Evolutionary conservation across 1,140 invertebrate genomes (phyloP), one percentile per base, ranked within the genome.

Genomic region (Danaus plexippus): DNA sequence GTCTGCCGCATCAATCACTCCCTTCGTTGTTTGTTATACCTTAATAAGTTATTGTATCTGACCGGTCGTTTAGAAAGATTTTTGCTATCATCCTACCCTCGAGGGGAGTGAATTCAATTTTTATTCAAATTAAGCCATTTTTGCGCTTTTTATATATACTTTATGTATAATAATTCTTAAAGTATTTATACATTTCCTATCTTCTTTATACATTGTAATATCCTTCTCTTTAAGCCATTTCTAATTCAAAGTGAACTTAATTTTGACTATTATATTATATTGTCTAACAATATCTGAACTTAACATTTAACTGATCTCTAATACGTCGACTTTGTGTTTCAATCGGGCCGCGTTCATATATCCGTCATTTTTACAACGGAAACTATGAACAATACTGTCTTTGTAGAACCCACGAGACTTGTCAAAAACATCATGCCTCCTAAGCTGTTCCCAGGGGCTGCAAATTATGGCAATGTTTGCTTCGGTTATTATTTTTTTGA

Each of bases 11-110:
- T 86, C 83, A 81, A 86, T 86, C 80, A 83, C 57, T 41, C 44
- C 61, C 18, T 57, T 65, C 73, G 75, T 85, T 86, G 80, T 84
- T 79, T 76, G 77, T 59, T 61, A 71, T 83, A 79, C 83, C 80
- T 81, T 84, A 86, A 84, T 83, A 86, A 83, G 63, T 81, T 83
- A 82, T 83, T 86, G 73, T 81, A 61, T 59, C 53, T 67, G 72
- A 66, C 69, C 74, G 79, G 77, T 82, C 79, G 82, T 81, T 85
- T 84, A 80, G 79, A 85, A 82, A 82, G 73, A 84, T 80, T 77
- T 71, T 72, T 63, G 69, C 59, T 61, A 67, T 68, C 63, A 22
- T 15, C 40, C 18, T 61, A 60, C 47, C 50, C 15, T 12, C 18
- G 56, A 69, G 55, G 53, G 62, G 49, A 47, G 32, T 50, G 57